phyloP scores from a whole-genome alignment of 2,113 vertebrate genomes.

The Entelurus aequoreus region DNA sequence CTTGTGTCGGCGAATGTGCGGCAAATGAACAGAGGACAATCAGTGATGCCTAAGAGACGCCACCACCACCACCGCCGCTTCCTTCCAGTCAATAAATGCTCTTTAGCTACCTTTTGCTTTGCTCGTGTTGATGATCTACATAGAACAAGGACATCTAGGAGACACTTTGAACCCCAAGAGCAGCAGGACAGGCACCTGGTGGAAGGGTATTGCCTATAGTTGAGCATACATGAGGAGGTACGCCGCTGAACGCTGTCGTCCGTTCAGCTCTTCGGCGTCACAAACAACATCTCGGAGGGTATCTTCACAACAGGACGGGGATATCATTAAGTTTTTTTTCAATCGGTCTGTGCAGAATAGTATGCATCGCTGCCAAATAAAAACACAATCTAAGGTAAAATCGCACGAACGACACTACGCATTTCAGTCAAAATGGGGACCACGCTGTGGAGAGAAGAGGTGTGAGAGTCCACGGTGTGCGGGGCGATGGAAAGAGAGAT shows the following conservation, averaged over 20 bases:
- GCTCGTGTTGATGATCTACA: constrained; percentile 19
- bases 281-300: constrained; percentile 51
- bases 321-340: constrained; percentile 37
- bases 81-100: constrained; percentile 4
- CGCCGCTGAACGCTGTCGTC: constrained; percentile 35
- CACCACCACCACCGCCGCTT: constrained; percentile 21
- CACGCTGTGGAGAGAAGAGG: constrained; percentile 39
- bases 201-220: constrained; percentile 21
- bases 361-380: constrained; percentile 65
- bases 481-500: constrained; percentile 19
- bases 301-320: constrained; percentile 61
- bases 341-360: constrained; percentile 57
- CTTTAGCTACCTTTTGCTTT: background rate
- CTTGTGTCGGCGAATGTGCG: constrained; percentile 54
- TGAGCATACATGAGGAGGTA: constrained; percentile 44
- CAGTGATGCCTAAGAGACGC: constrained; percentile 48
- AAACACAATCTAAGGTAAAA: constrained; percentile 62
- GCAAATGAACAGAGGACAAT: constrained; percentile 66
- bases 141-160: constrained; percentile 44
- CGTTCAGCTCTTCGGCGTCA: constrained; percentile 28
- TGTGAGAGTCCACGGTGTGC: constrained; percentile 47
- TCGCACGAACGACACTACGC: constrained; percentile 58
- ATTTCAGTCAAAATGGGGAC: constrained; percentile 40
- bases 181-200: constrained; percentile 28
- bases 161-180: constrained; percentile 38